These are phyloP conservation scores for Rutilus rutilus DNA, from an alignment of 2,113 vertebrate genomes.

Conservation along the genomic window DNA sequence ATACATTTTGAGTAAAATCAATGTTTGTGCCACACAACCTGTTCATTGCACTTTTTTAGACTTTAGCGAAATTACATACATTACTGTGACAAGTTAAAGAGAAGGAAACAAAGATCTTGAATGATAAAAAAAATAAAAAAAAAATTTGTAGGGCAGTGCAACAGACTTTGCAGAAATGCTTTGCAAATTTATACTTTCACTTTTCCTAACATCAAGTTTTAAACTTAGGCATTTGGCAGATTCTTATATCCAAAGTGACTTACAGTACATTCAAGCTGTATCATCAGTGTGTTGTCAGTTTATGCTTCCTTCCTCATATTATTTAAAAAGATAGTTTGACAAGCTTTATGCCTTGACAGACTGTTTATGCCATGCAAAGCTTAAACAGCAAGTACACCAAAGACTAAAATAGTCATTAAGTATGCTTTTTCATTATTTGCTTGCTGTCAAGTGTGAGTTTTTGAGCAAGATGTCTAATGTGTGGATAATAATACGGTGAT, in stretches of 20 bases:
- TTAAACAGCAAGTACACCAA: background rate
- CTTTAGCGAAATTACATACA: background rate
- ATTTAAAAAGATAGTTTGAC: background rate
- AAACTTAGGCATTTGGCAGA: background rate
- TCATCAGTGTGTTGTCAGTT: background rate
- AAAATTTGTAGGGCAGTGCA: background rate
- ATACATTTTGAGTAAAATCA: background rate
- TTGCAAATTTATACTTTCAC: background rate
- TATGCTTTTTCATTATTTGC: conserved; percentile 2
- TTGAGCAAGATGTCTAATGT: background rate
- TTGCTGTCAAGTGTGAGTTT: conserved; percentile 16
- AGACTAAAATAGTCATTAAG: conserved; percentile 7
- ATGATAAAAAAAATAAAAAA: background rate
- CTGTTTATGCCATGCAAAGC: background rate
- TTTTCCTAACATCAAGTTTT: background rate
- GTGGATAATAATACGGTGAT: background rate
- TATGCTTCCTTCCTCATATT: background rate
- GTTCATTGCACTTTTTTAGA: background rate
- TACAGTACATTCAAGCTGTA: background rate
- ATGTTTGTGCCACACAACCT: background rate
- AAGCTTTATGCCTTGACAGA: background rate
- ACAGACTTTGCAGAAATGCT: background rate
- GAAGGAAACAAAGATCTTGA: background rate
- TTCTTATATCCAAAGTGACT: background rate
- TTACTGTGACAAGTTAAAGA: background rate